Evolutionary conservation across 2,797 vertebrate species (phyloP), one percentile per base, ranked within the genome.

Genomic region (Amphiprion clarkii): DNA sequence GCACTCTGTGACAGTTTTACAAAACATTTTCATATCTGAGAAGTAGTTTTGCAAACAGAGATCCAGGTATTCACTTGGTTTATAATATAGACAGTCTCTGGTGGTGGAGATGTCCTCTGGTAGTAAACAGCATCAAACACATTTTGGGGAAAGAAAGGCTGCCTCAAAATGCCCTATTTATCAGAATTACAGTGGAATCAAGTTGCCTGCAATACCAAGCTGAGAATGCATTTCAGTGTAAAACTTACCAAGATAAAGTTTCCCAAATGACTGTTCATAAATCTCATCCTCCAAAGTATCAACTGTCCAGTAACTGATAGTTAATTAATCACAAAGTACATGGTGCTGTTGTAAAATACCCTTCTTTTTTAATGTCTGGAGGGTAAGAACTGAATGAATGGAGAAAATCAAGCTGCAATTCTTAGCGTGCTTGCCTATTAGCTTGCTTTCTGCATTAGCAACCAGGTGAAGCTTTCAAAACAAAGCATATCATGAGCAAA

Each of bases 1-100:
- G 54, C 63, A 54, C 33, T 71, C 72, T 46, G 70, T 65, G 58
- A 77, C 44, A 75, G 49, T 62, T 82, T 67, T 52, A 65, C 44
- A 52, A 82, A 84, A 78, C 67, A 79, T 67, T 71, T 62, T 79
- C n/a, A 69, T 73, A 74, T 66, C 60, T 57, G 55, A 68, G 59
- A 70, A 84, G 73, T 55, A 3, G 33, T 58, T 76, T 60, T 63
- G 46, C 58, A 83, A 88, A 80, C 59, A 82, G 53, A 77, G 64
- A 81, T 71, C 52, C 31, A 75, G 40, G 65, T 69, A 48, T 69
- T 68, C 42, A 74, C 78, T 78, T 63, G 60, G 52, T 78, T 74
- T 53, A 55, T 76, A 51, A 51, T 17, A 55, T 21, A 13, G 59
- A 27, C 48, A 14, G 31, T 36, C 36, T 67, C 42, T 74, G 66